Evolutionary conservation across 2,888 invertebrate species (phyloP), one percentile per base, ranked within the genome.

Genomic region (Synanthedon myopaeformis): DNA sequence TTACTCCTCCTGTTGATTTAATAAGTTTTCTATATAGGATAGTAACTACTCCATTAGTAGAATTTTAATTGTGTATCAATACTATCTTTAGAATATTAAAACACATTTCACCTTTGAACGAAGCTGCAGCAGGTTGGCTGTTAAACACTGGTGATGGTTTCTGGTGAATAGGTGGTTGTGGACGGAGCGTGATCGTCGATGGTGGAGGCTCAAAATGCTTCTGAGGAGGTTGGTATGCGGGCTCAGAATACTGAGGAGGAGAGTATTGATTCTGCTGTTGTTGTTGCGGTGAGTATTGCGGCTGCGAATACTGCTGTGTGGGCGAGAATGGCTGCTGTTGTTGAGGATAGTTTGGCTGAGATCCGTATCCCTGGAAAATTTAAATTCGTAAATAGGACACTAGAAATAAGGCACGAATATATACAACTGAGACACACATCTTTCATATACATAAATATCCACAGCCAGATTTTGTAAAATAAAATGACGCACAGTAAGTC

Each of bases 71-170:
- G 8, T 35, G 35, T 35, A 35, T 6, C 35, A 35, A 10, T 14
- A 19, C 11, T 49, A 49, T 49, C 28, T 28, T 51, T 14, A 42
- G 28, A 28, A 28, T 28, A 28, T 28, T 28, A 8, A 35, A 17
- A 11, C n/a, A 48, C 35, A 41, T 56, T n/a, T 54, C 45, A 92
- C 93, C 92, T 89, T 89, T 85, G 76, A 89, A 90, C 65, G 90
- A 91, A 71, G 91, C 90, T 79, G 93, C 90, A 71, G 94, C 95
- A 67, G 95, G 95, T 86, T 95, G 94, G 65, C 94, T 93, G 64
- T 91, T 79, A 70, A 91, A 92, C 61, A 95, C 91, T 59, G 93
- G 94, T 55, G 92, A 89, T 59, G 94, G 92, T 73, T 84, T 85
- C 88, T 95, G 95, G 67, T 92, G 92, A 55, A 95, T 89, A 28